Evolutionary conservation across 2,113 vertebrate genomes (phyloP), one percentile per base, ranked within the genome.

Genomic region (Oxyruncus cristatus): DNA sequence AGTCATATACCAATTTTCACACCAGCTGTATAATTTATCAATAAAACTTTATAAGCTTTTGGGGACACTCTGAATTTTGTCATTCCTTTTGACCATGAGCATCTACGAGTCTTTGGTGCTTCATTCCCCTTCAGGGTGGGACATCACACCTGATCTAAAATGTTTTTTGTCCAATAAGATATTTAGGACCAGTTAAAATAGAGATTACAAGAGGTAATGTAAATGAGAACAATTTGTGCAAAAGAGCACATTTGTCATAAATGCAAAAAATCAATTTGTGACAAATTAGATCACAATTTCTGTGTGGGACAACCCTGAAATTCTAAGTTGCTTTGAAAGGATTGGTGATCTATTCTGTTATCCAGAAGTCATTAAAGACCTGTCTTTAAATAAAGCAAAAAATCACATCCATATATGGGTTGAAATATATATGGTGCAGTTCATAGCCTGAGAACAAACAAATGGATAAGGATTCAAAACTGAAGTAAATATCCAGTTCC

Each of bases 1-100:
- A 9, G 5, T 49, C 56, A 37, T 3, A 19, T 13, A 22, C 0
- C 0, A 23, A 58, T 58, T 58, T 37, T 32, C 9, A 20, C 44
- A 17, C 8, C 9, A 80, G 28, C 10, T 24, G 5, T 20, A 20
- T 66, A 33, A 28, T 33, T 44, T 58, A 37, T 22, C 18, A 6
- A 9, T 37, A 71, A 50, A 13, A 4, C 1, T 15, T 33, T 33
- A 9, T 14, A 28, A 44, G 20, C 2, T 37, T 44, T 81, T 42
- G 32, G 5, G 4, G 12, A 37, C 12, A 6, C 1, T 50, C 23
- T 85, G 27, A 44, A 5, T 37, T 66, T 12, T 37, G 42, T 33
- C 32, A 12, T 19, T 58, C 6, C 22, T 44, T 80, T 44, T 37
- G 52, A 74, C 27, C 27, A 58, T 14, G 7, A 58, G 4, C 22